Base-by-base conservation (phyloP, 2,888 invertebrate genomes). In the Eupithecia abbreviata region DNA sequence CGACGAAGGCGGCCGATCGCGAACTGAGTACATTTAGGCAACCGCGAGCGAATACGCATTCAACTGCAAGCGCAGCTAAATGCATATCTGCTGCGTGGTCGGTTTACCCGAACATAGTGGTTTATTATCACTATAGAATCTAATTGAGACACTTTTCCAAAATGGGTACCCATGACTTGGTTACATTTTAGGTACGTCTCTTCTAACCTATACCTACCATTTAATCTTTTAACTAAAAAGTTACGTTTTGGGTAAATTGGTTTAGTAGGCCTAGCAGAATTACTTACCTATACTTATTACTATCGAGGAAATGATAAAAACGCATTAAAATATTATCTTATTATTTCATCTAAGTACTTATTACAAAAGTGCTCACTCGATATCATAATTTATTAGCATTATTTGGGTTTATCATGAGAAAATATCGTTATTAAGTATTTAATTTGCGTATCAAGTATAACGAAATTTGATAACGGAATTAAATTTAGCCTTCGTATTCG, bases 381-480 rank as follows among this genome's bases (percentile, higher is more conserved):
- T 69, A 69, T 69, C 68, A 13, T 47, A 12, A 69, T 69, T 47
- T 69, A 69, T 69, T 47, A 47, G 68, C 6, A 47, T 47, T 66
- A 67, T 10, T 67, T 30, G n/a, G 4, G 45, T 18, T 69, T 41
- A 66, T 66, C 66, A 13, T 42, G 18, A 41, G 66, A 1, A 66
- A 66, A 5, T 66, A 66, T 6, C 42, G 66, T 58, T 10, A 10
- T 18, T 58, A 58, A 18, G 58, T 18, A 68, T 18, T 18, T 45
- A 45, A 69, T 69, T 69, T 69, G 47, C 68, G 68, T 69, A 45
- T 45, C 68, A 69, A 30, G 47, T 45, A 18, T 68, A 69, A 69
- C 68, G 68, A 45, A 67, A 68, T 42, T 42, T 10, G 68, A 68
- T 68, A 68, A 68, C 68, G 30, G 68, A 68, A 69, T 69, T 66